Base-by-base conservation (phyloP, 2,797 vertebrate species). In the Arctocebus calabarensis region DNA sequence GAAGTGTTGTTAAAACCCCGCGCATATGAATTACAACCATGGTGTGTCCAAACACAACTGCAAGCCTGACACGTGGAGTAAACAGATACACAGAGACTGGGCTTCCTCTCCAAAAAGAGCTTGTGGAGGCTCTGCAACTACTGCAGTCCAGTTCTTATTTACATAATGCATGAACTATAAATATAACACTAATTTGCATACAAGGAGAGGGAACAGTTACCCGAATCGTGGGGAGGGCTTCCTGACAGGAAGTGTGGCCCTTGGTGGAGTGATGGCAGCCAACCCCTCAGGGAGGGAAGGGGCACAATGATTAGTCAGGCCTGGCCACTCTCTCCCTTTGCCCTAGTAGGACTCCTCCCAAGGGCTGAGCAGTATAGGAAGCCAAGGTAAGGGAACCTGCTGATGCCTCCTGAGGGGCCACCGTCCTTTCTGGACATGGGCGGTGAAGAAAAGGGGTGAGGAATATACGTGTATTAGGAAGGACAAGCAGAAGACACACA, bases 1-100 rank as follows among this genome's bases (percentile, higher is more conserved):
- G 90, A 96, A 92, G 91, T 95, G 91, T 90, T 96, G 91, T 94
- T 96, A 97, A 92, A 96, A 96, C 89, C 75, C 83, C 93, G 84
- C 94, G 37, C 57, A 94, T 95, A 94, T 95, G 91, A 96, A 97
- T 93, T 96, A 96, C 87, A 95, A 95, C 74, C 6, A 37, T 84
- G 84, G 84, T 97, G 91, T 95, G 93, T 96, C 88, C 96, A 97
- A 96, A 97, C 92, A 96, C 82, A 94, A 90, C 61, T 79, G 71
- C 70, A 89, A 66, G 75, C 73, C 91, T 96, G 59, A 95, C 59
- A 55, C 22, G 48, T 1, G 74, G 85, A 96, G 77, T 95, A 93
- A 96, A 94, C 2, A 94, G 45, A 84, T 34, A 75, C 1, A 45
- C 90, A 94, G 27, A 90, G 81, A 64, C 43, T n/a, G 1, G 0